Conservation (phyloP, 2,888 invertebrate genomes). For the Cheilosia urbana region DNA sequence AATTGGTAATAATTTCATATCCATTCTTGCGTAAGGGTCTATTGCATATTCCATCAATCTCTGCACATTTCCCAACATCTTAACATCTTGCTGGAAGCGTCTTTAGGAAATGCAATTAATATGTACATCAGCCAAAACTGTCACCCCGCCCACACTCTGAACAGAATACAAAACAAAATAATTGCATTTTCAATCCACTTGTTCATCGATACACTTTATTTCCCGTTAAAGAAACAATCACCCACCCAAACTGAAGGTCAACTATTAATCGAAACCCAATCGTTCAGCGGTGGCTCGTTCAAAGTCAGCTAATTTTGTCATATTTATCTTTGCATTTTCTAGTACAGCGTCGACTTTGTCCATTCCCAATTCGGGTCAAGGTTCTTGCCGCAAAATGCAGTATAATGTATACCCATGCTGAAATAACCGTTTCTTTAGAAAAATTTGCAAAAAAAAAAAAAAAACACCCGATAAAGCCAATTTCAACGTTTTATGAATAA, state of each 20-base stretch:
- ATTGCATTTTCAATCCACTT: neutral
- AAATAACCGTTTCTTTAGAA: conserved; percentile 36
- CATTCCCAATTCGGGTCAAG: conserved; percentile 38
- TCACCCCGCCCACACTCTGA: too few species aligned
- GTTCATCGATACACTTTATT: conserved; percentile 5
- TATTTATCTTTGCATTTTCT: neutral
- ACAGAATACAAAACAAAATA: too few species aligned
- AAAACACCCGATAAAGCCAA: neutral
- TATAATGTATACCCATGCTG: conserved; percentile 4
- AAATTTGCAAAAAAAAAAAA: conserved; percentile 5
- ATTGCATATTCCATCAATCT: too few species aligned
- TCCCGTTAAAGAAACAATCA: conserved; percentile 19
- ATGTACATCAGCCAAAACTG: too few species aligned
- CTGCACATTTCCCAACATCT: too few species aligned
- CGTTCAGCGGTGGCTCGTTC: neutral
- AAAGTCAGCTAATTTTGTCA: conserved; percentile 4
- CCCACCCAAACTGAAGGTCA: conserved; percentile 8
- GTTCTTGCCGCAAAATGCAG: conserved; percentile 21
- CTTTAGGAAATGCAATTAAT: too few species aligned
- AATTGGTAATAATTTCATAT: neutral
- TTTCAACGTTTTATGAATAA: conserved; percentile 8
- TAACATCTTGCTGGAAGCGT: too few species aligned
- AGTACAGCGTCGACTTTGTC: neutral
- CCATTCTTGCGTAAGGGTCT: too few species aligned
- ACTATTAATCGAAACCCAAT: conserved; percentile 29